Evolutionary conservation across 2,888 invertebrate genomes (phyloP).

Genomic region (Pachycephus smyrnensis): DNA sequence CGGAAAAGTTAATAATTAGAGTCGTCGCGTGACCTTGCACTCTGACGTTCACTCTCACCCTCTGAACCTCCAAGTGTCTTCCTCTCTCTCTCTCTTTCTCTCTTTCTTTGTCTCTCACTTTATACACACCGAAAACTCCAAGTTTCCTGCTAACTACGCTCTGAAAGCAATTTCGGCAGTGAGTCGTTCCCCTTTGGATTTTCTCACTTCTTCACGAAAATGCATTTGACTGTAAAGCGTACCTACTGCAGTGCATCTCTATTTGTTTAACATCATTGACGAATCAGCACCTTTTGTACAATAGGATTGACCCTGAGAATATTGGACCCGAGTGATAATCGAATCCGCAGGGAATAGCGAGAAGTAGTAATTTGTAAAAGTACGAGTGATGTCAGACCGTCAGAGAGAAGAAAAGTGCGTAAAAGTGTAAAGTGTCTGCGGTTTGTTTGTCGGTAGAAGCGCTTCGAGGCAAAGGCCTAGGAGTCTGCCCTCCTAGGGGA

Average conservation of each 20-base stretch:
- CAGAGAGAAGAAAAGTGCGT: slow-evolving; percentile 60
- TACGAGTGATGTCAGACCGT: slow-evolving; percentile 4
- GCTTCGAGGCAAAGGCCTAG: slow-evolving; percentile 45
- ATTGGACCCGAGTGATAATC: neutral
- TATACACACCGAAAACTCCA: slow-evolving; percentile 52
- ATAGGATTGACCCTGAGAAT: neutral
- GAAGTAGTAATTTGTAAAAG: neutral
- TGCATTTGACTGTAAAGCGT: neutral
- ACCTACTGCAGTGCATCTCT: neutral
- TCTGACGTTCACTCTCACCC: slow-evolving; percentile 30
- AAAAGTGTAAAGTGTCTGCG: slow-evolving; percentile 55
- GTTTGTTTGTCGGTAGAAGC: slow-evolving; percentile 49
- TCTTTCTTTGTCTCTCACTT: slow-evolving; percentile 24
- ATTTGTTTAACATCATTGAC: neutral
- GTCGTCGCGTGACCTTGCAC: slow-evolving; percentile 65
- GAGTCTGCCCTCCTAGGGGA: slow-evolving; percentile 42
- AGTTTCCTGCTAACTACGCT: slow-evolving; percentile 61
- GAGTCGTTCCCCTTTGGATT: slow-evolving; percentile 32
- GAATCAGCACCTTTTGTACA: neutral
- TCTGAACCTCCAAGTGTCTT: slow-evolving; percentile 25
- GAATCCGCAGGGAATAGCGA: neutral
- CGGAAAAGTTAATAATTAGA: slow-evolving; percentile 64
- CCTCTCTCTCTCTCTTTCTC: slow-evolving; percentile 27
- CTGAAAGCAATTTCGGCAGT: slow-evolving; percentile 64
- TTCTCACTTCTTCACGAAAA: neutral